Evolutionary conservation across 2,888 invertebrate genomes (phyloP), one percentile per base, ranked within the genome.

Genomic region (Timema cristinae): DNA sequence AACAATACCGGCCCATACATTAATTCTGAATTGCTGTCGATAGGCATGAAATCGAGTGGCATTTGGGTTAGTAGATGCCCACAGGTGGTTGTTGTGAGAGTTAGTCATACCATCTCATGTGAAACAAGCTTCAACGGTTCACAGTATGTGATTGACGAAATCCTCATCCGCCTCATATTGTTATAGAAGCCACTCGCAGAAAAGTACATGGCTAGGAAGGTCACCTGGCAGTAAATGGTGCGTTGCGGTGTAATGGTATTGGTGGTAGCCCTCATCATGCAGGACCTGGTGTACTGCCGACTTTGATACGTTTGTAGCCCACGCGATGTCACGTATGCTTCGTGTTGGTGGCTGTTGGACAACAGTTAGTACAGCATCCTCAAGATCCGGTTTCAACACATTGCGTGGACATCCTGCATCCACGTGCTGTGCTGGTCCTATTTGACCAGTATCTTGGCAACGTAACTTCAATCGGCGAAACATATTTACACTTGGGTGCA

Each of bases 131-230:
- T 59, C 9, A 59, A 13, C 13, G 6, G n/a, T 59, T n/a, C 59
- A 59, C 9, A 59, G 0, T 32, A n/a, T n/a, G 59, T 1, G 9
- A 11, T n/a, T 59, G 59, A 13, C 8, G 5, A 59, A 59, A n/a
- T 59, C n/a, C 15, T 59, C n/a, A 13, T 59, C n/a, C n/a, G 59
- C 59, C 13, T n/a, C 15, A n/a, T 59, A 6, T 59, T 59, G 59
- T 59, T 11, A n/a, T n/a, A 59, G 32, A 59, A 59, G 59, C 8
- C 59, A 59, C 59, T n/a, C 9, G 59, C 59, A 13, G 59, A 59
- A n/a, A 0, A 2, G 59, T n/a, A 59, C n/a, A n/a, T n/a, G 32
- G 15, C n/a, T 0, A 32, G 5, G 15, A 8, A 59, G 5, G 1
- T 59, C 59, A 59, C 0, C 13, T 59, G 9, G 13, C 13, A 11